Evolutionary conservation across 2,113 vertebrate genomes (phyloP).

Genomic region (Sturnus vulgaris): DNA sequence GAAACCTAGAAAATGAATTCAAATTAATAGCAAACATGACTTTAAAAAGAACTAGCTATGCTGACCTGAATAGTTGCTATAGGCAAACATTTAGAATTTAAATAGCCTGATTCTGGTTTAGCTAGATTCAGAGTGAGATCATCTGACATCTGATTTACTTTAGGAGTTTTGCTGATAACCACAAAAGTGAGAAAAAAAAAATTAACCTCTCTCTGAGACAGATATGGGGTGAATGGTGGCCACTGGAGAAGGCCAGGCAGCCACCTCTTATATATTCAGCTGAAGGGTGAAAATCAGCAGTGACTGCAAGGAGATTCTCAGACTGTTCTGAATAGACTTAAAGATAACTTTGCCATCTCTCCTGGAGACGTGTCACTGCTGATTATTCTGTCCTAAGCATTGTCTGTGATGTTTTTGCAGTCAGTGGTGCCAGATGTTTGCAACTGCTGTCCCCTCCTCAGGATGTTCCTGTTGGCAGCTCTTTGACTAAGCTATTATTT

Average conservation of each 20-base stretch:
- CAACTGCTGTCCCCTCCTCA: not conserved
- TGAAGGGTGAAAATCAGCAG: not conserved
- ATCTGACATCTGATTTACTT: not conserved
- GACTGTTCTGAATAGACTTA: not conserved
- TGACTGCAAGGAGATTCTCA: not conserved
- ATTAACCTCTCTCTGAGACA: not conserved
- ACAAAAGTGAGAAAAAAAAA: not conserved
- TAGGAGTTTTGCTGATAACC: not conserved
- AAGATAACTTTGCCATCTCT: not conserved
- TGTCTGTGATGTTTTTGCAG: not conserved
- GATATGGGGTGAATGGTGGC: not conserved
- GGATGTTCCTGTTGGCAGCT: not conserved
- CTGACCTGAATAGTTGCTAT: not conserved
- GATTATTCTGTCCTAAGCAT: not conserved
- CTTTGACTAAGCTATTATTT: not conserved
- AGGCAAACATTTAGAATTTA: not conserved
- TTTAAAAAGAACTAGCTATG: not conserved
- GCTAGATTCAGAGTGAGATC: not conserved
- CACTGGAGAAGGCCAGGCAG: not conserved
- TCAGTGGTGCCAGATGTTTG: not conserved
- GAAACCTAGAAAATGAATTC: not conserved
- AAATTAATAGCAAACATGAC: not conserved
- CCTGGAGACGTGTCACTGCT: not conserved
- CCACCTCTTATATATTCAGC: not conserved
- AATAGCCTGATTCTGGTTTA: not conserved